Evolutionary conservation across 2,797 vertebrate genomes (phyloP).

Genomic region (Catostomus latipinnis): DNA sequence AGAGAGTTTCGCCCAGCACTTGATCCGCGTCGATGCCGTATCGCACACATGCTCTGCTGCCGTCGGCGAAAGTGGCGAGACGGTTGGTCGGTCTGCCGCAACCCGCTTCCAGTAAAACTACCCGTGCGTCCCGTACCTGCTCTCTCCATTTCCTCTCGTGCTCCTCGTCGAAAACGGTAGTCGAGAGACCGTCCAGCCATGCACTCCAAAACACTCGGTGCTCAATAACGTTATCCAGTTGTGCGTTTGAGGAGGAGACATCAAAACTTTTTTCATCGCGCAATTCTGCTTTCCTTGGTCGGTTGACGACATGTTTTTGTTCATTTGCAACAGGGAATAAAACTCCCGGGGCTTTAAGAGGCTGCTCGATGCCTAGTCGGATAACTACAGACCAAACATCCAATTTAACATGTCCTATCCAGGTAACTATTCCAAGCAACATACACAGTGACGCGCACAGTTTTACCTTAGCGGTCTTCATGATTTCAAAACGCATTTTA

Average conservation of each 20-base stretch:
- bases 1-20: conserved; percentile 83
- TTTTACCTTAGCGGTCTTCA: conserved; percentile 27
- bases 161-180: conserved; percentile 73
- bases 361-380: not conserved
- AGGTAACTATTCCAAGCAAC: conserved; percentile 37
- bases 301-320: not conserved
- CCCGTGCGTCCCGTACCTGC: conserved; percentile 68
- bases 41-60: conserved; percentile 81
- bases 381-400: not conserved
- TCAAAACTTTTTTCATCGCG: conserved; percentile 32
- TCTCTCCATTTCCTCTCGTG: conserved; percentile 75
- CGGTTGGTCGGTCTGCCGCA: conserved; percentile 83
- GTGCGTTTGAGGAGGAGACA: not conserved
- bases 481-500: conserved; percentile 33
- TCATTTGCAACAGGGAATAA: not conserved
- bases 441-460: conserved; percentile 28
- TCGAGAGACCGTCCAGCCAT: conserved; percentile 74
- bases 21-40: conserved; percentile 84
- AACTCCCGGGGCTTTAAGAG: not conserved
- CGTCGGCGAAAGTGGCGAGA: conserved; percentile 79
- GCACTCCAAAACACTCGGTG: conserved; percentile 72
- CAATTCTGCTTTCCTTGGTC: not conserved
- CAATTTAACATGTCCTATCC: conserved; percentile 67
- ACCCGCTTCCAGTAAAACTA: conserved; percentile 77
- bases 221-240: conserved; percentile 23